Percentiles rank a stretch among this genome's conserved stretches.
Conservation (phyloP, 2,113 vertebrate species). For the Neofelis nebulosa region DNA sequence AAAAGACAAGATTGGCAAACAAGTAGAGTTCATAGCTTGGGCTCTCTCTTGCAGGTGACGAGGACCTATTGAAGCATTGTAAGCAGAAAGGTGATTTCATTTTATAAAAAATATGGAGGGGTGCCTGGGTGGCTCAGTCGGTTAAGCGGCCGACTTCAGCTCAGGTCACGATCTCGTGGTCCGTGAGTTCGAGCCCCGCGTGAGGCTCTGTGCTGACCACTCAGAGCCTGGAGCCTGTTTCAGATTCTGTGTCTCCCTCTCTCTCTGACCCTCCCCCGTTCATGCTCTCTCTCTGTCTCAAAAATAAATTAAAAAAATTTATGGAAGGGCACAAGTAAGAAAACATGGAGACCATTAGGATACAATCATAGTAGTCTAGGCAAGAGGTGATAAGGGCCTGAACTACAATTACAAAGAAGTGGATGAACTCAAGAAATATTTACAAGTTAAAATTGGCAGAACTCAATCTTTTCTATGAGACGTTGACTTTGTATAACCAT, state of each 20-base stretch:
- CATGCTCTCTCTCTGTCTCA: too few species aligned
- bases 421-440: neutral
- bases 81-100: neutral
- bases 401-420: neutral
- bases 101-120: neutral
- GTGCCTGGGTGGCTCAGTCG: too few species aligned
- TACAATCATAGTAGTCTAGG: neutral
- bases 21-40: neutral
- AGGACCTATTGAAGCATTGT: neutral
- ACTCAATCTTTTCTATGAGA: conserved; percentile 25
- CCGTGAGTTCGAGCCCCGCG: too few species aligned
- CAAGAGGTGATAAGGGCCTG: neutral
- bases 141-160: too few species aligned
- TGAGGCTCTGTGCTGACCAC: too few species aligned
- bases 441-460: neutral
- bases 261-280: too few species aligned
- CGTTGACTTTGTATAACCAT: neutral
- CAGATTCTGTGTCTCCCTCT: too few species aligned
- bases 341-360: neutral
- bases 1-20: neutral
- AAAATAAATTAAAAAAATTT: too few species aligned
- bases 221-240: too few species aligned
- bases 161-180: too few species aligned
- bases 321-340: neutral
- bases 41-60: neutral